These are phyloP conservation scores for Oscheius onirici DNA, from an alignment of 2,888 invertebrate species.

Conservation along the genomic window DNA sequence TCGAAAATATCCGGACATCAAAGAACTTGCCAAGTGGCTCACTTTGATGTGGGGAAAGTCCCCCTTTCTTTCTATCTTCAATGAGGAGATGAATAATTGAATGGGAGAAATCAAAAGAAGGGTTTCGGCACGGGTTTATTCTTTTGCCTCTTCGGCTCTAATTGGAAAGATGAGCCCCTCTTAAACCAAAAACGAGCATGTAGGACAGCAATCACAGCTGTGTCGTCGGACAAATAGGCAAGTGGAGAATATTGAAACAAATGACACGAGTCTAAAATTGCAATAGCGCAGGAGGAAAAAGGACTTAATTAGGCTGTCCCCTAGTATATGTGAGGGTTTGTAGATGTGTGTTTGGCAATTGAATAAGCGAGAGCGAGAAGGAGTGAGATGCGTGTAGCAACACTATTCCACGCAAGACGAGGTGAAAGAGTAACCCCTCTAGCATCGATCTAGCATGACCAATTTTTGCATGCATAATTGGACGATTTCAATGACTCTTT, in stretches of 20 bases:
- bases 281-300: too few species aligned
- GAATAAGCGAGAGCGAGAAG: conserved; percentile 1
- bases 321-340: background rate
- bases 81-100: too few species aligned
- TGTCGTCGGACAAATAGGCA: background rate
- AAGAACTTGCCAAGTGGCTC: too few species aligned
- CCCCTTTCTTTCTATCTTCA: too few species aligned
- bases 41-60: too few species aligned
- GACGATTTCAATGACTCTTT: conserved; percentile 3
- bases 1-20: too few species aligned
- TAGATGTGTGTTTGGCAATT: conserved; percentile 15
- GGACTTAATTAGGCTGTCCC: background rate
- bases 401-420: background rate
- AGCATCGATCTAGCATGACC: background rate
- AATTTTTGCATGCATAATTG: conserved; percentile 26
- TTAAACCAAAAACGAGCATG: background rate
- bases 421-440: too few species aligned
- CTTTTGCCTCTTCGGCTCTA: background rate
- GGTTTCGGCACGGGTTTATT: too few species aligned
- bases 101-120: too few species aligned
- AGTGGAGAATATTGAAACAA: conserved; percentile 19
- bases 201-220: conserved; percentile 25
- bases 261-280: background rate
- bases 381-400: background rate
- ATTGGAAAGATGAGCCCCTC: conserved; percentile 4